Evolutionary conservation across 2,113 vertebrate genomes (phyloP), one percentile per base, ranked within the genome.

Genomic region (Struthidea cinerea): DNA sequence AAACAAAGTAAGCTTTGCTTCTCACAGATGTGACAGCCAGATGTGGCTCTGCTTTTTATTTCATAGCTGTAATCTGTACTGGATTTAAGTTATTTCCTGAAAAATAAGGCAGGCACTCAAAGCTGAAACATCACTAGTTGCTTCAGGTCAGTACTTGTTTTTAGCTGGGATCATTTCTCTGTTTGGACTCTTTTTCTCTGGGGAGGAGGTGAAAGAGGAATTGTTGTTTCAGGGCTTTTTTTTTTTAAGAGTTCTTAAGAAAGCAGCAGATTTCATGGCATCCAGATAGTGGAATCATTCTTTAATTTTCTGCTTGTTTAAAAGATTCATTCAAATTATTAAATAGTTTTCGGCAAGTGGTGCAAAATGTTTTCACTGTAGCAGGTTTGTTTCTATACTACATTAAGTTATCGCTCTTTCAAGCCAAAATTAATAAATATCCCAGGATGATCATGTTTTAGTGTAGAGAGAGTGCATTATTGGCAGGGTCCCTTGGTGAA

Each of bases 1-100:
- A 91, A 94, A 80, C 61, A 93, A 95, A 96, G 87, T 94, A 84
- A 69, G 28, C 39, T 88, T 90, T 75, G 26, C 82, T 90, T 90
- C 86, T 42, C 90, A 77, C 75, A 91, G 93, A 93, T 95, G 60
- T 94, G 91, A 95, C 91, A 94, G 73, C 91, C 96, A 95, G 96
- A 97, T 97, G 95, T 92, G 56, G 63, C 32, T 96, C 94, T 96
- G 92, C 79, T 95, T 97, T 96, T 94, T 97, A 95, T 97, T 97
- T 96, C 90, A 71, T 90, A 86, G 79, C 56, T 80, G 39, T 88
- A 92, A 92, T 96, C 85, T 93, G 83, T 93, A 92, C 79, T 92
- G 85, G 92, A 77, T 93, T 95, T 96, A 93, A 90, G 93, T 81
- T 91, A 94, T 94, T 94, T 97, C 92, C 89, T 90, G 70, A 68